Percentiles rank a stretch among this genome's conserved stretches.
Conservation (phyloP, 1,140 invertebrate genomes). For the Aphaenogaster ashmeadi region DNA sequence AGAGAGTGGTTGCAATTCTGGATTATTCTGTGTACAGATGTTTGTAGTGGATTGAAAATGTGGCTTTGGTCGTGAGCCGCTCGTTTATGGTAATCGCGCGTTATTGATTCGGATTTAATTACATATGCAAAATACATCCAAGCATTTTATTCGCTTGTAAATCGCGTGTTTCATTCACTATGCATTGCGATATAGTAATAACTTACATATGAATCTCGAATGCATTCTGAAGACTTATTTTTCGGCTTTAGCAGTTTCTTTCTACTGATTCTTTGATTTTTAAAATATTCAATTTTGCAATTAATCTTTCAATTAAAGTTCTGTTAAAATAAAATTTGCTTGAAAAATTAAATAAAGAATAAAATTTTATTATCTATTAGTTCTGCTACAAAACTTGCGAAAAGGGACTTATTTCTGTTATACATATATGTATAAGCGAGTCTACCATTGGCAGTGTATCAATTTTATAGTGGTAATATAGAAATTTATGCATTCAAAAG, state of each 20-base stretch:
- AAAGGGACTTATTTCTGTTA: neutral
- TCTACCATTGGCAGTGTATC: neutral
- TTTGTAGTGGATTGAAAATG: slow-evolving; percentile 23
- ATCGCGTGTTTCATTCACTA: neutral
- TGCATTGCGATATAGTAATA: neutral
- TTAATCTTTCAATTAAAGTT: slow-evolving; percentile 5
- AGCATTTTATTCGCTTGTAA: slow-evolving; percentile 39
- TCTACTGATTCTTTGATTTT: neutral
- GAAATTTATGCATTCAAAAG: slow-evolving; percentile 41
- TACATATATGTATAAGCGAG: neutral
- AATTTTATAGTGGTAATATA: slow-evolving; percentile 10
- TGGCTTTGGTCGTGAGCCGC: neutral
- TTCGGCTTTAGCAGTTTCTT: neutral
- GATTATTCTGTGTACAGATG: neutral
- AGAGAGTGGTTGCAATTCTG: slow-evolving; percentile 1
- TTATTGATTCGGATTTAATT: slow-evolving; percentile 45
- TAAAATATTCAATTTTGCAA: neutral
- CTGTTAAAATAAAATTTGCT: neutral
- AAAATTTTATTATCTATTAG: neutral
- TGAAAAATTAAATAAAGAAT: neutral
- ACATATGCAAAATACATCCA: slow-evolving; percentile 27
- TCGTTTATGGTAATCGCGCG: slow-evolving; percentile 14
- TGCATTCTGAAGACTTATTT: neutral
- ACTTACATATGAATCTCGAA: neutral
- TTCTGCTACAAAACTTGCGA: neutral